Percentiles rank a stretch among this genome's conserved stretches.
Conservation (phyloP, 2,113 vertebrate genomes). For the Passer montanus region DNA sequence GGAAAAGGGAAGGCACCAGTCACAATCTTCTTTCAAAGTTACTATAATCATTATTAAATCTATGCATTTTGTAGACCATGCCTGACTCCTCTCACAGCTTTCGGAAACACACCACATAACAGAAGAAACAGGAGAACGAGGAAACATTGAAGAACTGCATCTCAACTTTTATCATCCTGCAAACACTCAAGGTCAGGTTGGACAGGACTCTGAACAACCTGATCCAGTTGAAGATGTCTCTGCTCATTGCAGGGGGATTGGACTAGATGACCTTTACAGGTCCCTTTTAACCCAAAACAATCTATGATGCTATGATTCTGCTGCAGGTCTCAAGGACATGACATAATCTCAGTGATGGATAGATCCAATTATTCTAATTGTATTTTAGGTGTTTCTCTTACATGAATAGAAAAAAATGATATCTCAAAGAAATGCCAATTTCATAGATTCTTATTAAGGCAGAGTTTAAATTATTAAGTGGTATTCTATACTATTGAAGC, state of each 20-base stretch:
- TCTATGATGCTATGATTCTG: neutral
- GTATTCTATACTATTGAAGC: neutral
- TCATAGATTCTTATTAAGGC: neutral
- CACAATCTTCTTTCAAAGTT: neutral
- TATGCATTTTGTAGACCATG: neutral
- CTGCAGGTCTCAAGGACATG: neutral
- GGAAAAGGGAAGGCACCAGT: neutral
- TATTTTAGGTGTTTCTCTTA: neutral
- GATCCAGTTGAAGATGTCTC: neutral
- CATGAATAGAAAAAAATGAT: neutral
- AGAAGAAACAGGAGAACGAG: neutral
- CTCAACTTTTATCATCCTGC: neutral
- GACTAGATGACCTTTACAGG: neutral
- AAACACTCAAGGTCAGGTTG: neutral
- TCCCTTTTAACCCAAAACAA: neutral
- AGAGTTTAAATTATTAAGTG: neutral
- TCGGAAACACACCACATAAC: neutral
- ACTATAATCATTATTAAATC: neutral
- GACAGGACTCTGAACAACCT: neutral
- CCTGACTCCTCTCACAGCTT: neutral
- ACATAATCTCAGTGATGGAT: neutral
- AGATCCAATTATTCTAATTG: neutral
- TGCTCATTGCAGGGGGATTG: accelerated
- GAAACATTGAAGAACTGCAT: neutral
- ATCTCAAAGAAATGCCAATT: neutral